Evolutionary conservation across 2,113 vertebrate genomes (phyloP), one percentile per base, ranked within the genome.

Genomic region (Uria lomvia): DNA sequence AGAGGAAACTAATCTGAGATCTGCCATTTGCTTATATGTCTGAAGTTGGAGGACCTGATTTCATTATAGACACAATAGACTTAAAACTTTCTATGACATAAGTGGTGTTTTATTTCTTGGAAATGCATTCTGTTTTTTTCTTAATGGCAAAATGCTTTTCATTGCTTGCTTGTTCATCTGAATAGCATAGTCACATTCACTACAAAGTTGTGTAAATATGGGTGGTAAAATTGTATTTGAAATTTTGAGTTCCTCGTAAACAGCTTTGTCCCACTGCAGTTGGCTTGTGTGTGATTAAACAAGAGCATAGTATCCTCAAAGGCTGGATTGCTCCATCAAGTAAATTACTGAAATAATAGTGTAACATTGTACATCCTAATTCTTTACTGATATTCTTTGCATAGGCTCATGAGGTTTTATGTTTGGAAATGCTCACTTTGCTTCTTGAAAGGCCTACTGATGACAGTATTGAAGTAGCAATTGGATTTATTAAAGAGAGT

Each of bases 401-500:
- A 32, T 94, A 99, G 99, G 99, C 99, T 87, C 99, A 99, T 16
- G 99, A 99, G 96, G 99, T 99, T 93, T 97, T 99, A 52, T 99
- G 99, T 97, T 98, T 99, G 96, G 99, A 99, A 98, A 99, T 99
- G 99, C 98, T 99, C 55, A 99, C 99, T 20, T 98, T 99, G 92
- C 98, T 99, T 49, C 97, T 99, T 94, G 99, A 99, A 98, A 98
- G 99, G 92, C 99, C 99, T 19, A 99, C 99, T 24, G 99, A 99
- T 94, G 99, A 99, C 97, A 99, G 99, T 24, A 99, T 99, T 90
- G 99, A 99, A 98, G 99, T 99, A 49, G 96, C 99, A 91, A 99
- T 99, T 96, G 98, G 99, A 90, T 99, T 99, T 98, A 98, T 99
- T 74, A 99, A 99, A 94, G 99, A 99, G 88, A 99, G 99, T 68